Evolutionary conservation across 2,888 invertebrate species (phyloP).

Genomic region (Prosopocoilus inquinatus): DNA sequence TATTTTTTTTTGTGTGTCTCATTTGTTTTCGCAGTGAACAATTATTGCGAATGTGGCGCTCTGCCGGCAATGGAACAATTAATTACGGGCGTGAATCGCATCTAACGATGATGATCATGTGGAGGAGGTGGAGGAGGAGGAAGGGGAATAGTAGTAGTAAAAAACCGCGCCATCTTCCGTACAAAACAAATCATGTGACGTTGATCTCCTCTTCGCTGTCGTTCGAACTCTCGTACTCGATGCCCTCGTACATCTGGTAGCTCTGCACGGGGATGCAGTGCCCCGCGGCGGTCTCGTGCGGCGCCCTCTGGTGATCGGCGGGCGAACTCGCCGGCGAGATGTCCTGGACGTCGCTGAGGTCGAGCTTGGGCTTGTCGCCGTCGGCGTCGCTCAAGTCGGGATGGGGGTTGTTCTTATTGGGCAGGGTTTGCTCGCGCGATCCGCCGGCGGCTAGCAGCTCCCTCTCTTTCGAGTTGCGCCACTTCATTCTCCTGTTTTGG

Average conservation of each 20-base stretch:
- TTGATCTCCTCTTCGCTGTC: constrained; percentile 83
- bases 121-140: too few species aligned
- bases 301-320: constrained; percentile 35
- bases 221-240: constrained; percentile 54
- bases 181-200: constrained; percentile 71
- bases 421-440: constrained; percentile 90
- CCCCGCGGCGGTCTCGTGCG: constrained; percentile 15
- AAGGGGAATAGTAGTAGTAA: too few species aligned
- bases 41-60: too few species aligned
- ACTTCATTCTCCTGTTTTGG: constrained; percentile 98
- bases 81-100: too few species aligned
- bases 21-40: too few species aligned
- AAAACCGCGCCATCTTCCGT: background rate
- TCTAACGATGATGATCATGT: too few species aligned
- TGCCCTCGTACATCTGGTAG: constrained; percentile 48
- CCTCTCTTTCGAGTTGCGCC: constrained; percentile 96
- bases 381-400: constrained; percentile 91
- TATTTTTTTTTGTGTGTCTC: too few species aligned
- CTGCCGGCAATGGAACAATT: too few species aligned
- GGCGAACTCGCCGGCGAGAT: constrained; percentile 53
- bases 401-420: constrained; percentile 95
- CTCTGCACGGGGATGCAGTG: constrained; percentile 31
- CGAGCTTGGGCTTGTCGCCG: constrained; percentile 71
- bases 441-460: constrained; percentile 92
- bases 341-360: constrained; percentile 58